Evolutionary conservation across 2,888 invertebrate genomes (phyloP).

Genomic region (Phasia obesa): DNA sequence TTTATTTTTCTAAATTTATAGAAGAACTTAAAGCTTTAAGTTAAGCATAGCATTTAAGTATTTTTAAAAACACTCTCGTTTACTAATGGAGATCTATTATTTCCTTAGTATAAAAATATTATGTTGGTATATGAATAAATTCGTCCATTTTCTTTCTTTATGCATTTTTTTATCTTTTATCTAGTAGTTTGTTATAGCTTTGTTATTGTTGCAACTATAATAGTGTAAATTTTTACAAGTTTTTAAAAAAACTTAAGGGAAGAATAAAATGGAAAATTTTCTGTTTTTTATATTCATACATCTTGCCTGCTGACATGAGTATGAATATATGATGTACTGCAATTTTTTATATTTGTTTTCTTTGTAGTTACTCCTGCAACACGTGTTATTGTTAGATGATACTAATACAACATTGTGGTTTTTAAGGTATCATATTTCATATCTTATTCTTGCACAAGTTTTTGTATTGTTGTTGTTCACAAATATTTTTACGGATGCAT

Average conservation of each 20-base stretch:
- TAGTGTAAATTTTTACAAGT: constrained; percentile 25
- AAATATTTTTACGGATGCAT: background rate
- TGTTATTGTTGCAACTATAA: constrained; percentile 1
- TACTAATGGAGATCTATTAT: too few relatives aligned
- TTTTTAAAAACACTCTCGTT: too few relatives aligned
- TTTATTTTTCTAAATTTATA: too few relatives aligned
- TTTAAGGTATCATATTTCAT: background rate
- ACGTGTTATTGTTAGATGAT: background rate
- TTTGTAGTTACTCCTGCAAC: background rate
- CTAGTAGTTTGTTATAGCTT: constrained; percentile 5
- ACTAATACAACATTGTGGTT: background rate
- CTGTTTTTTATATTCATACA: background rate
- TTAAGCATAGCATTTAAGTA: too few relatives aligned
- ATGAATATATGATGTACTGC: background rate
- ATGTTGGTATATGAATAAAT: background rate
- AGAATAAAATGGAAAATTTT: background rate
- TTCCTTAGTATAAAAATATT: too few relatives aligned
- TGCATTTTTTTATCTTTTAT: background rate
- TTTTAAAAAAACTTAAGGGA: too few relatives aligned
- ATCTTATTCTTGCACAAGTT: background rate
- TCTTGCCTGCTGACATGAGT: background rate
- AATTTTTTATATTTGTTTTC: background rate
- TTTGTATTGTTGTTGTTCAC: background rate
- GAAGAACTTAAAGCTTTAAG: too few relatives aligned
- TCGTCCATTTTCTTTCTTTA: background rate